Percentiles rank a stretch among this genome's conserved stretches.
phyloP scores from a whole-genome alignment of 1,140 invertebrate genomes.

The Drosophila sp. region DNA sequence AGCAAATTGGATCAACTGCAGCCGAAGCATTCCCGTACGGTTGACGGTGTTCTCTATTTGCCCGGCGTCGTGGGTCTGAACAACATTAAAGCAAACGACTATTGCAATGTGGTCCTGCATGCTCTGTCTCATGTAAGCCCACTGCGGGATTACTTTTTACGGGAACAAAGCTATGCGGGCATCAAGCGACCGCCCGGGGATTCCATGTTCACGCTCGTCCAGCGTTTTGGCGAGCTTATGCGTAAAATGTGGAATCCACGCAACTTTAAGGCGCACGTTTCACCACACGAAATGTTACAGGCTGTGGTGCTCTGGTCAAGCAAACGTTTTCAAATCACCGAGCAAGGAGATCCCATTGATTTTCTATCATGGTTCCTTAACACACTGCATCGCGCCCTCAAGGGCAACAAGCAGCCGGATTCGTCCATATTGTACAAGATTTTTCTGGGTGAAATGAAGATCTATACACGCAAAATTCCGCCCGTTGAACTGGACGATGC shows the following conservation, averaged over 20 bases:
- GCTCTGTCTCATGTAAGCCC: constrained; percentile 97
- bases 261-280: constrained; percentile 99
- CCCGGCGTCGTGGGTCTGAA: constrained; percentile 99
- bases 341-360: constrained; percentile 99
- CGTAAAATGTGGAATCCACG: constrained; percentile 99
- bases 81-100: constrained; percentile 99
- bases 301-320: constrained; percentile 99
- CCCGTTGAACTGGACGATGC: constrained; percentile 96
- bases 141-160: constrained; percentile 96
- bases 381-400: constrained; percentile 95
- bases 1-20: constrained; percentile 89
- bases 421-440: constrained; percentile 98
- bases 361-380: constrained; percentile 99
- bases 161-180: constrained; percentile 95
- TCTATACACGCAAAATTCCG: constrained; percentile 97
- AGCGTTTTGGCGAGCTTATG: constrained; percentile 98
- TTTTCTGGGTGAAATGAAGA: constrained; percentile 97
- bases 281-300: constrained; percentile 99
- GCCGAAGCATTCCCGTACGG: constrained; percentile 96
- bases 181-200: constrained; percentile 97
- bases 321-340: constrained; percentile 99
- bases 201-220: constrained; percentile 95
- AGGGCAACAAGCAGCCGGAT: constrained; percentile 92
- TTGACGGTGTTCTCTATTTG: constrained; percentile 96
- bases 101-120: constrained; percentile 99